Base-by-base conservation (phyloP, 1,140 invertebrate genomes). In the Drosophila quadrilineata region DNA sequence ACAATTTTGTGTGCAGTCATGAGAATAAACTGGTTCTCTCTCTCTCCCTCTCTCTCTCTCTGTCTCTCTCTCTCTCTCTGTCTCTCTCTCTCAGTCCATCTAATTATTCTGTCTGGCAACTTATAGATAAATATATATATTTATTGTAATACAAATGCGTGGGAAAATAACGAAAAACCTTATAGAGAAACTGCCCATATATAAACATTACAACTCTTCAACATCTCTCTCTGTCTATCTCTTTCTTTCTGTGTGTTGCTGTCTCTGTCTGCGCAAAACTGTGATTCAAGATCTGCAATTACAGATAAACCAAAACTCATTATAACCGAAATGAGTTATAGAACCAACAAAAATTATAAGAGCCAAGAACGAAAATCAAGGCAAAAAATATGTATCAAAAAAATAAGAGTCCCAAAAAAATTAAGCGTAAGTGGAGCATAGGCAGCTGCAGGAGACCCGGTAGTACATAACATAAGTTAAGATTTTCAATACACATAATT, bases 321-420 rank as follows among this genome's bases (percentile, higher is more conserved):
- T 82, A 80, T 82, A 80, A 80, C 67, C 80, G 65, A 80, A 80
- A 80, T 80, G 76, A 82, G 68, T 82, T 82, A 82, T 76, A 65
- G 80, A 56, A 82, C 38, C 35, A n/a, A 21, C 52, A 40, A 24
- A 19, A 16, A 53, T 19, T 57, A 43, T 59, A 64, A 60, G 58
- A 43, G 41, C 6, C 3, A 28, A n/a, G 4, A 14, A 29, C 9
- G 9, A 16, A 12, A 38, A 22, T 41, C 3, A 29, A 12, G 14
- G 10, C 4, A 19, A 56, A 46, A 16, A 35, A 19, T 31, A n/a
- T n/a, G n/a, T n/a, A n/a, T n/a, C n/a, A n/a, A n/a, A n/a, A n/a
- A n/a, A n/a, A n/a, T n/a, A n/a, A n/a, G n/a, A n/a, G n/a, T n/a
- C n/a, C n/a, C n/a, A n/a, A n/a, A 36, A 46, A 29, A 29, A 56